A percentile compares a stretch with the other conserved stretches of the same genome.
Evolutionary conservation across 2,888 invertebrate genomes (phyloP).

Genomic region (Pimpla rufipes): DNA sequence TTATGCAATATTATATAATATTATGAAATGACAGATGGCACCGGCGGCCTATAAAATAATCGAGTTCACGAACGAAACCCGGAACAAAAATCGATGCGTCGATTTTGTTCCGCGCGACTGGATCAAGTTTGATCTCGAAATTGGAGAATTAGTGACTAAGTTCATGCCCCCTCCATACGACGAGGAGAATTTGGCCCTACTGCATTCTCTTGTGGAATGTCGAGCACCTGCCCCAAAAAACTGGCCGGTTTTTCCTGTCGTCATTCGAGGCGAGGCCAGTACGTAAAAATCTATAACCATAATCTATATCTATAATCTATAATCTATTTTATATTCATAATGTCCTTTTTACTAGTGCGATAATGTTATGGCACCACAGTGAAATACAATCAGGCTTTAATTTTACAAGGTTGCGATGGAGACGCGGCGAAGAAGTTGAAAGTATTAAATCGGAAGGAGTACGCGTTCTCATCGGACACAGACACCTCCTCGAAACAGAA

Average conservation of each 20-base stretch:
- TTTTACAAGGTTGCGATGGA: too few species aligned
- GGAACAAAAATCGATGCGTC: not conserved
- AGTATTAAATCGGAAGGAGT: too few species aligned
- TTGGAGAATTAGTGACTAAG: slow-evolving; percentile 21
- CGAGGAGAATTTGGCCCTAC: slow-evolving; percentile 2
- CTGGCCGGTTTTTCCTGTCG: slow-evolving; percentile 37
- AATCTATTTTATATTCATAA: too few species aligned
- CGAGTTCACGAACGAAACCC: slow-evolving; percentile 19
- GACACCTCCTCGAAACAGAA: too few species aligned
- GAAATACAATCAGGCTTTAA: too few species aligned
- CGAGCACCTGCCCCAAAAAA: slow-evolving; percentile 28
- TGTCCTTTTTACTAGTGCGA: too few species aligned
- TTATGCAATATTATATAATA: too few species aligned
- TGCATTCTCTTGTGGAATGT: slow-evolving; percentile 22
- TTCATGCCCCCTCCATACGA: slow-evolving; percentile 55
- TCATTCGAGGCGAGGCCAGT: slow-evolving; percentile 50
- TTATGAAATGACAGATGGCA: slow-evolving; percentile 1
- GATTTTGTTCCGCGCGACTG: slow-evolving; percentile 41
- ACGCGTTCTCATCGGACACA: too few species aligned
- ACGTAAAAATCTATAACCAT: not conserved
- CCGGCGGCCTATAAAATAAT: slow-evolving; percentile 1
- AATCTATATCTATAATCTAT: too few species aligned
- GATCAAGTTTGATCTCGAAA: slow-evolving; percentile 19
- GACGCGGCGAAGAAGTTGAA: too few species aligned
- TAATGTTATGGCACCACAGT: too few species aligned